These are phyloP conservation scores for Onychostoma macrolepis DNA, from an alignment of 2,113 vertebrate genomes.

Conservation along the genomic window DNA sequence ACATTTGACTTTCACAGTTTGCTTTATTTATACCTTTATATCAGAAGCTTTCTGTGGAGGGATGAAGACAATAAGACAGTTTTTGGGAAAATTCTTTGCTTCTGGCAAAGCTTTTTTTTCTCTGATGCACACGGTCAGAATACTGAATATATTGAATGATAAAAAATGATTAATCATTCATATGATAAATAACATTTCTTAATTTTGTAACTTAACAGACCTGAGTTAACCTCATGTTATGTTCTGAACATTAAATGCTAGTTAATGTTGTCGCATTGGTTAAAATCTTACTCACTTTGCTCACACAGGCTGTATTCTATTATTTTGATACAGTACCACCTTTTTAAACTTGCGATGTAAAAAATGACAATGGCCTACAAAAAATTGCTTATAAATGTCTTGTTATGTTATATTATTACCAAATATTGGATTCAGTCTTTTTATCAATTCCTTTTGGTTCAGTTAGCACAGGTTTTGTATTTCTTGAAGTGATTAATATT, in stretches of 20 bases:
- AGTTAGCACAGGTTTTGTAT: neutral
- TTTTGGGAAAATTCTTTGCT: neutral
- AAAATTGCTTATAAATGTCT: neutral
- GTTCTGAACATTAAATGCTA: neutral
- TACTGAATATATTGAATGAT: neutral
- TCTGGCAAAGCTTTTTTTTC: neutral
- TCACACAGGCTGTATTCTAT: no score
- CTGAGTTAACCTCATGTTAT: neutral
- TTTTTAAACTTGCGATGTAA: neutral
- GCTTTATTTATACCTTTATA: neutral
- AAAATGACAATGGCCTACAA: no score
- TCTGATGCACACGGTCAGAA: neutral
- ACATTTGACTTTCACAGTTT: neutral
- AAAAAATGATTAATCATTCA: neutral
- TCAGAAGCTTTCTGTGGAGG: neutral
- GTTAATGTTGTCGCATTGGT: no score
- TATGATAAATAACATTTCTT: neutral
- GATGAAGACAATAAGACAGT: neutral
- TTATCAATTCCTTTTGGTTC: neutral
- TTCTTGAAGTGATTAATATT: neutral
- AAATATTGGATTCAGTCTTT: neutral
- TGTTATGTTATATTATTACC: neutral
- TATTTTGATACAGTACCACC: no score
- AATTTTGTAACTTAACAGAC: no score
- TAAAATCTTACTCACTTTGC: no score